These are phyloP conservation scores for Gymnothorax javanicus DNA, from an alignment of 2,797 vertebrate genomes.

Conservation along the genomic window DNA sequence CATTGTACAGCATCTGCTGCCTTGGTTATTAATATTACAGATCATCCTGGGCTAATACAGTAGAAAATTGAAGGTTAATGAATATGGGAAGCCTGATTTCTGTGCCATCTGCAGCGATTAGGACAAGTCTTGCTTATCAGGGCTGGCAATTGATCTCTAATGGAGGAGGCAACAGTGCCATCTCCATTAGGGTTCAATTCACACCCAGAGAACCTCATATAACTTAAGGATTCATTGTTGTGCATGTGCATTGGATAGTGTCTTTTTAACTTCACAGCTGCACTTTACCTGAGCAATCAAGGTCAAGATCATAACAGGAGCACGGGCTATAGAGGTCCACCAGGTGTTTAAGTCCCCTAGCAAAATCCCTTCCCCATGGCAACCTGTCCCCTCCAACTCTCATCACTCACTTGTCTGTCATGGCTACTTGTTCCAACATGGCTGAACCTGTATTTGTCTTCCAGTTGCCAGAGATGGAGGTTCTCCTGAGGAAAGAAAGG, in stretches of 20 bases:
- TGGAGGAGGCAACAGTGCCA: neutral
- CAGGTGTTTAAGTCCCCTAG: neutral
- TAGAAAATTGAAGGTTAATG: slow-evolving; percentile 14
- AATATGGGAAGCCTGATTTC: neutral
- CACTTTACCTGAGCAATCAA: slow-evolving; percentile 4
- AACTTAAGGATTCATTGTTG: neutral
- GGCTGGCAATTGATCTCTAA: neutral
- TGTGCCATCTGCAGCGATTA: neutral
- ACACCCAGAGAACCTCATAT: neutral
- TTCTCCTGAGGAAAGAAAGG: slow-evolving; percentile 80
- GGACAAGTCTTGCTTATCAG: neutral
- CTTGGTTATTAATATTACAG: neutral
- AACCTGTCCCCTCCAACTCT: neutral
- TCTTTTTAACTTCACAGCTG: neutral
- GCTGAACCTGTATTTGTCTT: slow-evolving; percentile 98
- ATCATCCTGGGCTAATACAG: neutral
- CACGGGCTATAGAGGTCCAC: neutral
- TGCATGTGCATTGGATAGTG: neutral
- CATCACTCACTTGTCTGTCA: slow-evolving; percentile 94
- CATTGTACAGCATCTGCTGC: neutral
- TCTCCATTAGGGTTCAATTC: neutral
- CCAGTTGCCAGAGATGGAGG: slow-evolving; percentile 98
- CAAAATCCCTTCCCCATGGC: neutral
- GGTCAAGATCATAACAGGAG: neutral
- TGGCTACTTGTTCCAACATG: slow-evolving; percentile 98